These are phyloP conservation scores for Ellobius talpinus DNA, from an alignment of 2,113 vertebrate species.

Conservation along the genomic window DNA sequence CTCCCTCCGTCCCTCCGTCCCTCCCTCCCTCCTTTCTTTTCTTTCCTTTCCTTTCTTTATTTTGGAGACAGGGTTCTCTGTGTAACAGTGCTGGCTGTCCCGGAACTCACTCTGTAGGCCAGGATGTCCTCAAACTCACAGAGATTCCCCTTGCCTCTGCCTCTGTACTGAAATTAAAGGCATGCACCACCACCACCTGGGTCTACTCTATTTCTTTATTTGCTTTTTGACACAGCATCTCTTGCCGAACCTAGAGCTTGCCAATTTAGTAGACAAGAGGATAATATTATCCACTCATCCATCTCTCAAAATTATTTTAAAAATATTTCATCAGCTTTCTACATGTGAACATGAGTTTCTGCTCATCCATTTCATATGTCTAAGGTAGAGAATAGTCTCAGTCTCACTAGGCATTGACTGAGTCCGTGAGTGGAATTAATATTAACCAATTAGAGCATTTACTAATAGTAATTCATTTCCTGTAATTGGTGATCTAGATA, in stretches of 20 bases:
- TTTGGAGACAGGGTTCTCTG: background rate
- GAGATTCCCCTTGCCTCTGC: background rate
- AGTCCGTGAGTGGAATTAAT: background rate
- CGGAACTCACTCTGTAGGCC: background rate
- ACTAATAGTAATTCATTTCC: background rate
- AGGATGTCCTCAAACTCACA: background rate
- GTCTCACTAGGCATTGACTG: background rate
- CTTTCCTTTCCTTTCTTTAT: fast-evolving
- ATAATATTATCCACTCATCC: background rate
- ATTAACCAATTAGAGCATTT: background rate
- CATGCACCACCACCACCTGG: background rate
- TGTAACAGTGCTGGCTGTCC: background rate
- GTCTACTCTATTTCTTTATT: background rate
- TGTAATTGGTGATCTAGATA: background rate
- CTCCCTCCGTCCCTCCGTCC: too few species aligned
- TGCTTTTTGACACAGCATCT: background rate
- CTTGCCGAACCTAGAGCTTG: background rate
- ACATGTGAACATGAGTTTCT: background rate
- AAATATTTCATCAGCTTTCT: background rate
- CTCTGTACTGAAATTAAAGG: background rate
- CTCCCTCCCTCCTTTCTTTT: too few species aligned
- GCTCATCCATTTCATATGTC: background rate
- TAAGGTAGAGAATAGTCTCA: background rate
- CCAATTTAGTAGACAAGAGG: background rate
- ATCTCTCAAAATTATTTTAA: background rate